phyloP scores from a whole-genome alignment of 2,888 invertebrate genomes.

The Nemurella pictetii region DNA sequence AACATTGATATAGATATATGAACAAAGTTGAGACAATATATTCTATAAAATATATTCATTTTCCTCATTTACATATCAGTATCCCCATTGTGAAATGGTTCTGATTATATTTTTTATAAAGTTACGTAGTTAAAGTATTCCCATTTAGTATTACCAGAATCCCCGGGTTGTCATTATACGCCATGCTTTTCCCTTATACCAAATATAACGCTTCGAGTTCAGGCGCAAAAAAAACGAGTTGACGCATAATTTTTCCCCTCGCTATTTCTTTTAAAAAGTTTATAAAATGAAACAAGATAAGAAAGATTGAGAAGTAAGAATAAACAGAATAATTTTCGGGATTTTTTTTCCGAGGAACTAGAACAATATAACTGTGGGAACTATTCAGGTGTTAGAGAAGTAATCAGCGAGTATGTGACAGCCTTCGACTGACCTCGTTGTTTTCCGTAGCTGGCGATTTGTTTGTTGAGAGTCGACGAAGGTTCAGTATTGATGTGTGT shows the following conservation, averaged over 20 bases:
- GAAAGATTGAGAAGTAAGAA: neutral
- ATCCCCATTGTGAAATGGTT: constrained; percentile 15
- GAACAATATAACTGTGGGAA: neutral
- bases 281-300: constrained; percentile 5
- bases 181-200: neutral
- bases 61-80: constrained; percentile 4
- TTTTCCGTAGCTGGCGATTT: no score
- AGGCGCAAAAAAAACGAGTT: neutral
- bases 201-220: neutral
- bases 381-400: neutral
- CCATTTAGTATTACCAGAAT: neutral
- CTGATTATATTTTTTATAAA: constrained; percentile 11
- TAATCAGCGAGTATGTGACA: no score
- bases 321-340: neutral
- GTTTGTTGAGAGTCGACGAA: no score
- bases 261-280: constrained; percentile 18
- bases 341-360: no score
- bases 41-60: constrained; percentile 17
- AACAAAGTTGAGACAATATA: neutral
- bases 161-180: constrained; percentile 8
- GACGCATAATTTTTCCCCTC: neutral
- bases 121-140: constrained; percentile 12
- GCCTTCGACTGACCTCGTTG: neutral
- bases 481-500: neutral
- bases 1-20: neutral